Conservation (phyloP, 1,140 invertebrate species). For the Oryctes rhinoceros region DNA sequence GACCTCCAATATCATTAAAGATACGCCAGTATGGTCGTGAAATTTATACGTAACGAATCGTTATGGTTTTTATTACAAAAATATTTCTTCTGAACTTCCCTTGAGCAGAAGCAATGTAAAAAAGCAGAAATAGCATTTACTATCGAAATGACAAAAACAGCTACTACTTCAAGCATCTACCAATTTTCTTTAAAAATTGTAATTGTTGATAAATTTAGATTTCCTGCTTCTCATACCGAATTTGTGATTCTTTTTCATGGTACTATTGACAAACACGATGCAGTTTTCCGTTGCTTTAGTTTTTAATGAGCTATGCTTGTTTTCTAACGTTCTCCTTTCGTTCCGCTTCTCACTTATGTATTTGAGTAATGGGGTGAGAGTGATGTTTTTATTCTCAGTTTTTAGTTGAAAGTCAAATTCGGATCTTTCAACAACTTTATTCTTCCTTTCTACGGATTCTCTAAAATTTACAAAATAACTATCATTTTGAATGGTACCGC, state of each 20-base stretch:
- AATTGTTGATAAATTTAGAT: background rate
- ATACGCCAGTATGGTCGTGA: background rate
- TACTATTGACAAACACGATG: slow-evolving; percentile 47
- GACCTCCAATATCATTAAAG: background rate
- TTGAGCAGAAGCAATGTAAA: no score
- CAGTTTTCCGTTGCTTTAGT: slow-evolving; percentile 39
- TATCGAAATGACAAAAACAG: no score
- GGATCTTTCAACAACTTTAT: slow-evolving; percentile 12
- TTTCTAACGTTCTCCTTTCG: slow-evolving; percentile 48
- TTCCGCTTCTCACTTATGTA: slow-evolving; percentile 71
- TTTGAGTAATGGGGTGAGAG: slow-evolving; percentile 72
- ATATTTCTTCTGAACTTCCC: background rate
- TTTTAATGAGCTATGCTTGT: slow-evolving; percentile 2
- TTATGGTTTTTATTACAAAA: background rate
- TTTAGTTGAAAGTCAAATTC: slow-evolving; percentile 42
- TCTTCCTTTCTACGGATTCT: slow-evolving; percentile 58
- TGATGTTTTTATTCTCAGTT: background rate
- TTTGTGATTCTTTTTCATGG: slow-evolving; percentile 43
- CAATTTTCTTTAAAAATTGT: background rate
- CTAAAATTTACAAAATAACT: slow-evolving; percentile 73
- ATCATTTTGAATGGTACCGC: slow-evolving; percentile 74
- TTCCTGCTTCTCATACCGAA: background rate
- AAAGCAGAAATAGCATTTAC: no score
- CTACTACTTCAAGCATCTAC: background rate
- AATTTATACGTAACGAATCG: background rate